Evolutionary conservation across 2,797 vertebrate genomes (phyloP), one percentile per base, ranked within the genome.

Genomic region (Thamnophis elegans): DNA sequence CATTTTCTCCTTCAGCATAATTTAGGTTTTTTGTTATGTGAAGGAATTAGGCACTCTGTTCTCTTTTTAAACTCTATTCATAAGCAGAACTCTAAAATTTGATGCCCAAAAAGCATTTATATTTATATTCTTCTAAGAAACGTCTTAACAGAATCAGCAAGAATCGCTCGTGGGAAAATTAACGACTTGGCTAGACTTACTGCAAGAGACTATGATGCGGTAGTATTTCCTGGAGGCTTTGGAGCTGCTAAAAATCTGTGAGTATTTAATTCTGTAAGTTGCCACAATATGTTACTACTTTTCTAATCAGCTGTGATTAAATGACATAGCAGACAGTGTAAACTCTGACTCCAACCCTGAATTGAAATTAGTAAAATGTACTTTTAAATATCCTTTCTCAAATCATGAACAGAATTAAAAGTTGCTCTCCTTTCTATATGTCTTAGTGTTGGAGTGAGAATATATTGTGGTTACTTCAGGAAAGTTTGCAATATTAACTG

Each of bases 241-340:
- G 98, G 98, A 53, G 98, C 98, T 5, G 98, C 98, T 89, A 99
- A 99, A 96, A 98, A 99, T 95, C 94, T 98, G 98, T 98, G 95
- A 94, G 98, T 98, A 68, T 56, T 82, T 26, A 91, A 1, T 60
- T 90, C 28, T 91, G 59, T 42, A 22, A 32, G 13, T 10, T 47
- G 59, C n/a, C 42, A 88, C 6, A 82, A 47, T 42, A 22, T 85
- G 26, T 36, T 25, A 22, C 26, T 54, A 22, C 42, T 32, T 89
- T 47, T 47, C 20, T 55, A 73, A 55, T 58, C 22, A 26, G 42
- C 32, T 42, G 22, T 62, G 60, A n/a, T 10, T 91, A 25, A 62
- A 13, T 60, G 16, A 18, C 20, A 10, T 25, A 62, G 56, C 20
- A 88, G 20, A 20, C 36, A 88, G 18, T 55, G n/a, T 56, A n/a